These are phyloP conservation scores for Bubo bubo DNA, from an alignment of 2,113 vertebrate genomes.

Conservation along the genomic window DNA sequence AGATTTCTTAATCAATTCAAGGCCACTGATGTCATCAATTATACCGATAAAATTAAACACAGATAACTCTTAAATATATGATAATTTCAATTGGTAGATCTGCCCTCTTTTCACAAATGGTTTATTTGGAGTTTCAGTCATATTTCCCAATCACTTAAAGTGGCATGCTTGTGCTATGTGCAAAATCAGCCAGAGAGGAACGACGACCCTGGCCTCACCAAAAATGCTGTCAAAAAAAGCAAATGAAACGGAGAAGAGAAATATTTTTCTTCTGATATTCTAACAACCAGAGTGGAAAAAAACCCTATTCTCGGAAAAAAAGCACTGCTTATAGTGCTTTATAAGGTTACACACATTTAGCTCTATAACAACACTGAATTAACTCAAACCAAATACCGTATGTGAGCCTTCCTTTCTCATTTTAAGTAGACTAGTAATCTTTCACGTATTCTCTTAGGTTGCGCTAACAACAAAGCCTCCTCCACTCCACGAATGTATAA, in stretches of 20 bases:
- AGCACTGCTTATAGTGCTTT: background rate
- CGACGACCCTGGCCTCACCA: fast-evolving
- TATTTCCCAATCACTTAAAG: background rate
- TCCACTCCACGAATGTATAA: background rate
- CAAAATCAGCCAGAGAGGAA: background rate
- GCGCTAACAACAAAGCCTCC: background rate
- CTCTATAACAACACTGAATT: background rate
- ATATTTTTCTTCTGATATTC: background rate
- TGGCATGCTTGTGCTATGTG: background rate
- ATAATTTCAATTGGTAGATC: background rate
- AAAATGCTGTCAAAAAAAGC: background rate
- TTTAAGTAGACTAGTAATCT: background rate
- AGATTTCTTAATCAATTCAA: constrained; percentile 32
- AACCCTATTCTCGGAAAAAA: background rate
- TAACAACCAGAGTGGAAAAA: background rate
- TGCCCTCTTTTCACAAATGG: background rate
- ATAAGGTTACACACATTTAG: background rate
- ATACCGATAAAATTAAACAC: background rate
- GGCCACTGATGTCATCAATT: background rate
- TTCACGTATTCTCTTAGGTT: background rate
- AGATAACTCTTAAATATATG: background rate
- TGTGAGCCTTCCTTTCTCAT: background rate
- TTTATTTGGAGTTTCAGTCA: background rate
- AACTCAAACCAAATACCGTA: background rate
- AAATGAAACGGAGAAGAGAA: background rate